A percentile compares a stretch with the other conserved stretches of the same genome.
Conservation (phyloP, 2,888 invertebrate species). For the Auanema sp. region DNA sequence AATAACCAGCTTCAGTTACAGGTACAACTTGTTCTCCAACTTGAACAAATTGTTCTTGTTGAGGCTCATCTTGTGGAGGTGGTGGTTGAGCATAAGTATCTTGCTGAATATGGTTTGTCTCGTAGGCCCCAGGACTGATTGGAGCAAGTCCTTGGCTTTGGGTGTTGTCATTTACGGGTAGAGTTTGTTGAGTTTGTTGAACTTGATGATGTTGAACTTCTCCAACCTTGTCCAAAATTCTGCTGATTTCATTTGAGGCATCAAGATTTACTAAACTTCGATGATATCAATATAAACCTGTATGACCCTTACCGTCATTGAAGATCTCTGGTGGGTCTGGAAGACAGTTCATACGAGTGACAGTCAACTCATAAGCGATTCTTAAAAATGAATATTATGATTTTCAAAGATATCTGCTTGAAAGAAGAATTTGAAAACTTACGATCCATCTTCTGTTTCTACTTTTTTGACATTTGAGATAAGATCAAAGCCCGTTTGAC, state of each 20-base stretch:
- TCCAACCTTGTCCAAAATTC: conserved; percentile 54
- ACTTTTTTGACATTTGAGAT: conserved; percentile 52
- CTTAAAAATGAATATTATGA: conserved; percentile 16
- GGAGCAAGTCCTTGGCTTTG: not conserved
- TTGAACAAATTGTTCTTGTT: conserved; percentile 21
- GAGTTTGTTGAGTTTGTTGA: not conserved
- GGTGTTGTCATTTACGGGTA: not conserved
- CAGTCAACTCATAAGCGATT: conserved; percentile 53
- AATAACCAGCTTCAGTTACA: conserved; percentile 55
- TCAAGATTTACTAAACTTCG: conserved; percentile 38
- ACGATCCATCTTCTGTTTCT: conserved; percentile 43
- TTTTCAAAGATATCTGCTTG: not conserved
- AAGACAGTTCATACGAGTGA: conserved; percentile 58
- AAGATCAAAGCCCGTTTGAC: conserved; percentile 58
- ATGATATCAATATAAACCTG: not conserved
- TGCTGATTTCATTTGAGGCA: conserved; percentile 44
- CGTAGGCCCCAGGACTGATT: not conserved
- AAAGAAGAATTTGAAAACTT: conserved; percentile 5
- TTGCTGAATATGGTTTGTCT: not conserved
- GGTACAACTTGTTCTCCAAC: conserved; percentile 58
- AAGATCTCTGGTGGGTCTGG: conserved; percentile 52
- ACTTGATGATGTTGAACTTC: conserved; percentile 17
- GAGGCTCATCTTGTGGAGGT: not conserved
- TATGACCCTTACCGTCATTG: conserved; percentile 43
- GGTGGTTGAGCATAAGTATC: not conserved